phyloP scores from a whole-genome alignment of 2,797 vertebrate species.

The Urocyon cinereoargenteus region DNA sequence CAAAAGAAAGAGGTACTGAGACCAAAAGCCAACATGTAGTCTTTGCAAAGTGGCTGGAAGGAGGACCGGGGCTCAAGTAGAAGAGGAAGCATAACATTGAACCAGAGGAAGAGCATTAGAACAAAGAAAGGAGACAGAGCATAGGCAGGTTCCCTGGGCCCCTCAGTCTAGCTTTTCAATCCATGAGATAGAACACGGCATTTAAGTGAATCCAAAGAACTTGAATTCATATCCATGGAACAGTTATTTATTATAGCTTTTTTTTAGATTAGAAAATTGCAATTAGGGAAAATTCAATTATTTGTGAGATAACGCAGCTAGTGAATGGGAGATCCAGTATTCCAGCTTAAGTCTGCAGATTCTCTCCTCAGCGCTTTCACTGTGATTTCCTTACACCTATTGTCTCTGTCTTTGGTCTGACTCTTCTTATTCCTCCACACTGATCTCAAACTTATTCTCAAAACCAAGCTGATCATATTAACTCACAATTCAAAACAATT shows the following conservation, averaged over 20 bases:
- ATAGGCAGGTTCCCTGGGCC: accelerated
- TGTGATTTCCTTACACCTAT: neutral
- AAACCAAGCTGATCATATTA: neutral
- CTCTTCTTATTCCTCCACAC: neutral
- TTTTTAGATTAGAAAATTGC: neutral
- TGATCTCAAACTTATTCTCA: neutral
- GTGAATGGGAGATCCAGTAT: accelerated
- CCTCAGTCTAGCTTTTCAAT: accelerated
- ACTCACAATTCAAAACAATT: neutral
- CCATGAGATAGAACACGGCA: accelerated
- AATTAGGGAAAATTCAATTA: too few relatives aligned
- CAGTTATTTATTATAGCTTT: neutral
- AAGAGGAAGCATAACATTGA: neutral
- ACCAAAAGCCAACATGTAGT: neutral
- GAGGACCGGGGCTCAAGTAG: neutral
- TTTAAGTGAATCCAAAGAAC: neutral
- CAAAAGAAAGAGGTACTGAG: neutral
- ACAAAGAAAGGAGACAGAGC: accelerated
- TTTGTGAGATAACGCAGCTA: neutral
- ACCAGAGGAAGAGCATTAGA: neutral
- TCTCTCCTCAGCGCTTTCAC: neutral
- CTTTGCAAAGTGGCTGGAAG: neutral
- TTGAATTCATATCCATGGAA: neutral
- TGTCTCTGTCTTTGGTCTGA: neutral
- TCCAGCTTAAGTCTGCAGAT: neutral